Base-by-base conservation (phyloP, 2,797 vertebrate species). In the Oreochromis grahami region DNA sequence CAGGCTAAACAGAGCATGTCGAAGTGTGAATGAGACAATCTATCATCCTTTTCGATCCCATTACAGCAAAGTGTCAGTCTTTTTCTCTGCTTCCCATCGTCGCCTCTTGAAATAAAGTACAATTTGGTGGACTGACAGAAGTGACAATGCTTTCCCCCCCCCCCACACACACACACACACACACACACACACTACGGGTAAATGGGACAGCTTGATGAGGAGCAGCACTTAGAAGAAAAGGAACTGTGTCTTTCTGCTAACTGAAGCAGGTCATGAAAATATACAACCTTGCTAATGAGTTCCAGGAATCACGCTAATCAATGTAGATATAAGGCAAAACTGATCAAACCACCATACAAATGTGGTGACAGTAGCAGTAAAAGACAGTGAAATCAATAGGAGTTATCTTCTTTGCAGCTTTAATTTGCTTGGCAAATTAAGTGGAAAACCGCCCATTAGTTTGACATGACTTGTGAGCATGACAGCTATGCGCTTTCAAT, bases 31-130 rank as follows among this genome's bases (percentile, higher is more conserved):
- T 90, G 87, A 91, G 83, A 86, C 88, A 6, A 92, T 95, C 82
- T 90, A 92, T 95, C 93, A 94, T 93, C 81, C 84, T 93, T 91
- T 91, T 92, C 88, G 38, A 79, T 91, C 89, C 89, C 76, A 94
- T 94, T 91, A 92, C 87, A 86, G 81, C 81, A 53, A 78, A 83
- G 81, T 86, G 92, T 91, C 88, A 86, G 79, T 89, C 91, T 84
- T 84, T 89, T 56, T 81, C 87, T 68, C 80, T 2, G 84, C 77
- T 85, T 88, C 87, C 87, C 82, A 87, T 83, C 76, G 9, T 74
- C 52, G 86, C 77, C 72, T 51, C 70, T 83, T 86, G 79, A 84
- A 82, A 90, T 87, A 85, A 88, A 89, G 77, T 53, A 52, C 77
- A 51, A 85, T 85, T 80, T 52, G n/a, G 78, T 55, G 81, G 55